These are phyloP conservation scores for Rhagonycha lutea DNA, from an alignment of 2,888 invertebrate genomes.

Conservation along the genomic window DNA sequence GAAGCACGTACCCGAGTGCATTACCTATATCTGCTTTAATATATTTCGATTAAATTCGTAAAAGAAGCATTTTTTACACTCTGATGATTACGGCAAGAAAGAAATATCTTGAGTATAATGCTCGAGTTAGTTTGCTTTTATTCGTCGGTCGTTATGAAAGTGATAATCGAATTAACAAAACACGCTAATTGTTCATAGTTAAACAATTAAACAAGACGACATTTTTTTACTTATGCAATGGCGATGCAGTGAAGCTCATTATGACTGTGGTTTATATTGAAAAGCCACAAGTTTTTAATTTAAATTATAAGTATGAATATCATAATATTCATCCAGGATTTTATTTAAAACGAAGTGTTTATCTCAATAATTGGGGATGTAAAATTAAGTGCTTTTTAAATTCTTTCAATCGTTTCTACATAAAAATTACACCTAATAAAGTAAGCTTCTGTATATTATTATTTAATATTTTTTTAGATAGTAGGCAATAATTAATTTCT, in stretches of 20 bases:
- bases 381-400: constrained; percentile 45
- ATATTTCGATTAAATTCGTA: constrained; percentile 19
- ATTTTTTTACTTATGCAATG: background rate
- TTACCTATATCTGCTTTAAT: background rate
- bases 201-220: background rate
- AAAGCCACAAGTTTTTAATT: constrained; percentile 23
- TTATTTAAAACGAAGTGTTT: constrained; percentile 45
- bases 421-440: constrained; percentile 32
- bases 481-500: background rate
- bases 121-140: constrained; percentile 34
- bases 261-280: constrained; percentile 36
- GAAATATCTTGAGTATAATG: constrained; percentile 32
- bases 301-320: constrained; percentile 32
- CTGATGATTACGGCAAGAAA: constrained; percentile 32
- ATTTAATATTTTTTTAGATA: background rate
- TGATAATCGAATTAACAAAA: constrained; percentile 25
- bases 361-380: constrained; percentile 46
- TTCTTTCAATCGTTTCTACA: constrained; percentile 40
- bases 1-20: background rate
- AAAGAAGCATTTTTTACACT: constrained; percentile 41
- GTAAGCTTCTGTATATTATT: constrained; percentile 33
- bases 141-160: constrained; percentile 31
- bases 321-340: constrained; percentile 45
- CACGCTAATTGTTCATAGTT: background rate
- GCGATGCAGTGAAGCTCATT: background rate